Conservation (phyloP, 2,113 vertebrate genomes). For the Mus pahari region DNA sequence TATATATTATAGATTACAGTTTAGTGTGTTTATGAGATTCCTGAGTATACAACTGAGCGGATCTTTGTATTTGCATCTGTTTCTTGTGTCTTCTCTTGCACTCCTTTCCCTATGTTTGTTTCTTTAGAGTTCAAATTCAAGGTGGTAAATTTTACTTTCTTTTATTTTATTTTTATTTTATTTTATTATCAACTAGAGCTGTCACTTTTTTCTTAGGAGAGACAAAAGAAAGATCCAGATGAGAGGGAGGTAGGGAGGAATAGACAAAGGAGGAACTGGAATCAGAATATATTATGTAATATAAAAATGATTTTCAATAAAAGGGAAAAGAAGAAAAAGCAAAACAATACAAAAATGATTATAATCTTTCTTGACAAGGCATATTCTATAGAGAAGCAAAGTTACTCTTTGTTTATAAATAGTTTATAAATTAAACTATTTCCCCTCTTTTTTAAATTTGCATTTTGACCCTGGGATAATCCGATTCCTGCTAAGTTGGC, state of each 20-base stretch:
- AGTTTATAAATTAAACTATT: conserved; percentile 5
- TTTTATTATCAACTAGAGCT: not conserved
- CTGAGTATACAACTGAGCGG: not conserved
- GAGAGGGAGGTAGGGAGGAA: not conserved
- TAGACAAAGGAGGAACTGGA: not conserved
- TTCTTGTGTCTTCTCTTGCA: not conserved
- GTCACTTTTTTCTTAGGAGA: not conserved
- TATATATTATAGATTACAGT: not conserved
- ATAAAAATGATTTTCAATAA: not conserved
- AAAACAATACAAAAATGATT: not conserved
- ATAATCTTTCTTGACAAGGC: conserved; percentile 4
- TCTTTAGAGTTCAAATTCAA: too few relatives aligned
- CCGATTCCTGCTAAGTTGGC: not conserved
- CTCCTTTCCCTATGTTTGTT: not conserved
- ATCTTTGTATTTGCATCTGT: not conserved
- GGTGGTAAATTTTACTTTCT: not conserved
- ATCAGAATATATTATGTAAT: not conserved
- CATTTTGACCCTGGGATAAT: conserved; percentile 11
- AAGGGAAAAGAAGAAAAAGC: not conserved
- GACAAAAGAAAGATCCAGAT: not conserved
- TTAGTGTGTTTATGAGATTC: not conserved
- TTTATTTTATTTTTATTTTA: not conserved
- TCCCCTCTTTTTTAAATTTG: not conserved
- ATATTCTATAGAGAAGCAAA: not conserved
- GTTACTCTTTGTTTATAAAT: not conserved